Conservation (phyloP, 2,113 vertebrate species). For the Penelope pileata region DNA sequence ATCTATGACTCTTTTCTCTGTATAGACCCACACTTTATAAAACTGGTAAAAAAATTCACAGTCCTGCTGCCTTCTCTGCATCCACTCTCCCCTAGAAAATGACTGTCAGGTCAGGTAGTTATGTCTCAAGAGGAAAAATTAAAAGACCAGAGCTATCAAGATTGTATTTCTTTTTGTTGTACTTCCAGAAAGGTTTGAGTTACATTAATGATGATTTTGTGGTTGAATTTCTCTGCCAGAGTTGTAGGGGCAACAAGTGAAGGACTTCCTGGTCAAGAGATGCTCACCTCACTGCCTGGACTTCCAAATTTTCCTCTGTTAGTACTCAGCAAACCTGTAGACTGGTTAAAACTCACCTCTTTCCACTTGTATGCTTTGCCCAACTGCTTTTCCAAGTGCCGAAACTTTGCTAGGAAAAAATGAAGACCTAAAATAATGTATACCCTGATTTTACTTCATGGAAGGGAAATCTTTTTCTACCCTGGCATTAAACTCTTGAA, state of each 20-base stretch:
- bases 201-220: background rate
- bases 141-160: background rate
- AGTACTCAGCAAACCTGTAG: background rate
- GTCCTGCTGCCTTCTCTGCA: background rate
- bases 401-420: constrained; percentile 17
- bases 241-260: background rate
- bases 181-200: constrained; percentile 1
- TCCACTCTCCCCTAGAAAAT: background rate
- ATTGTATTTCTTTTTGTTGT: constrained; percentile 32
- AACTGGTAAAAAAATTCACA: background rate
- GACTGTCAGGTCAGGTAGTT: background rate
- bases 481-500: constrained; percentile 25
- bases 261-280: constrained; percentile 6
- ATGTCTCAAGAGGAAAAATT: background rate
- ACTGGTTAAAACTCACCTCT: constrained; percentile 11
- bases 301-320: background rate
- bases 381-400: background rate
- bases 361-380: background rate
- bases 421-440: background rate
- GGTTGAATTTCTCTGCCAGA: constrained; percentile 7
- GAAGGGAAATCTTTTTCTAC: background rate
- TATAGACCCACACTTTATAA: background rate
- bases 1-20: background rate
- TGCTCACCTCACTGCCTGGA: background rate
- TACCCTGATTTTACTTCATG: background rate